Evolutionary conservation across 2,113 vertebrate genomes (phyloP).

Genomic region (Hystrix brachyura): DNA sequence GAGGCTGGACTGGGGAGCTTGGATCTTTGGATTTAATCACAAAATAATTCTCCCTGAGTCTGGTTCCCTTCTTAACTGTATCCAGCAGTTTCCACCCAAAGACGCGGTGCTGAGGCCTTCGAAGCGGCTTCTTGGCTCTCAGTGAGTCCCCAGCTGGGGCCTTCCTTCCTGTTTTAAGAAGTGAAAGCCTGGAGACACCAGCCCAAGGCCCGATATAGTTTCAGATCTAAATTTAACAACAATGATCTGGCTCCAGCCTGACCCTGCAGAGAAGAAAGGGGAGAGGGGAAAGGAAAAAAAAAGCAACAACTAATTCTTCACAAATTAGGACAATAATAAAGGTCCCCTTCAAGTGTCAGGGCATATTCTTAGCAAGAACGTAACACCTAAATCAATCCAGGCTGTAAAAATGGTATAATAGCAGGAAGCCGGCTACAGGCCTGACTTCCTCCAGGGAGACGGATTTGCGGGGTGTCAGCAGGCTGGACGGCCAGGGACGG

Average conservation of each 20-base stretch:
- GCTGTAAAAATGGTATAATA: slow-evolving; percentile 92
- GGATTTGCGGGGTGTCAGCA: slow-evolving; percentile 85
- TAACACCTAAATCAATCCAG: slow-evolving; percentile 91
- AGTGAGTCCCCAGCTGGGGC: slow-evolving; percentile 85
- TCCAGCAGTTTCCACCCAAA: not conserved
- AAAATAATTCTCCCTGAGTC: not conserved
- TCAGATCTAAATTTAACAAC: slow-evolving; percentile 92
- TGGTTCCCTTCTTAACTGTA: not conserved
- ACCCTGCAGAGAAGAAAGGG: slow-evolving; percentile 87
- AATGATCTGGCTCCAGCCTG: slow-evolving; percentile 90
- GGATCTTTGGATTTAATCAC: fast-evolving
- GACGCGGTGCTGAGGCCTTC: slow-evolving; percentile 75
- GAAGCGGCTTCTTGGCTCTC: slow-evolving; percentile 79
- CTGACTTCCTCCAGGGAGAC: slow-evolving; percentile 90
- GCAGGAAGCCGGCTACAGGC: slow-evolving; percentile 91
- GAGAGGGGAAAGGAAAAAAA: slow-evolving; percentile 74
- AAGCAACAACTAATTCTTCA: slow-evolving; percentile 88
- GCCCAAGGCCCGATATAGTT: slow-evolving; percentile 90
- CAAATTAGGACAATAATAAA: slow-evolving; percentile 93
- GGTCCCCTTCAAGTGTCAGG: slow-evolving; percentile 92
- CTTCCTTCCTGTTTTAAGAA: slow-evolving; percentile 91
- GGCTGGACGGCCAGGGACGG: slow-evolving; percentile 71
- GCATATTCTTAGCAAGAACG: slow-evolving; percentile 91
- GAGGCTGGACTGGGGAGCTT: not conserved
- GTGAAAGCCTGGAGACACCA: slow-evolving; percentile 90